Conservation (phyloP, 2,888 invertebrate genomes). For the Archips xylosteana region DNA sequence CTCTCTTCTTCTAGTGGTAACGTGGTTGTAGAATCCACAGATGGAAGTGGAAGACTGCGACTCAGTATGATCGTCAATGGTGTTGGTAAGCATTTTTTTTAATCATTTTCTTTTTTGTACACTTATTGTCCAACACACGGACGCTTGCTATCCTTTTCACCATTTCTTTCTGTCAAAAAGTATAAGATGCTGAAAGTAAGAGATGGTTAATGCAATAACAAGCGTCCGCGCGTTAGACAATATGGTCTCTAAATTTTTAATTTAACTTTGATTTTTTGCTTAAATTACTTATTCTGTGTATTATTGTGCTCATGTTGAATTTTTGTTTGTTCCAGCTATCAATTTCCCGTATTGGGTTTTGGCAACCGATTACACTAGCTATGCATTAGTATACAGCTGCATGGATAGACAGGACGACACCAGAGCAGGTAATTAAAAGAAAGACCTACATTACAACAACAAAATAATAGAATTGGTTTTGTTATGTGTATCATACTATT, state of each 20-base stretch:
- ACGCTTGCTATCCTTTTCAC: too few species aligned
- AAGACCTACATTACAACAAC: neutral
- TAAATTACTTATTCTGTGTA: too few species aligned
- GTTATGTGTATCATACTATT: too few species aligned
- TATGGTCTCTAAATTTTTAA: too few species aligned
- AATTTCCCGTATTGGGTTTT: conserved; percentile 82
- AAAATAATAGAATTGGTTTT: too few species aligned
- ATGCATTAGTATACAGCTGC: conserved; percentile 87
- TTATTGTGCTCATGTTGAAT: neutral
- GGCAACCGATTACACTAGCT: conserved; percentile 85
- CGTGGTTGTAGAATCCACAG: conserved; percentile 3
- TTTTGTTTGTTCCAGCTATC: conserved; percentile 3
- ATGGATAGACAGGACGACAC: conserved; percentile 56
- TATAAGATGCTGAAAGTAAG: too few species aligned
- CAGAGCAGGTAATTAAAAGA: conserved; percentile 49
- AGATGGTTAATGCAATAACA: too few species aligned
- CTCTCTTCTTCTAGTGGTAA: conserved; percentile 6
- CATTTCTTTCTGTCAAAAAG: too few species aligned
- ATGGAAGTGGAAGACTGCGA: conserved; percentile 20
- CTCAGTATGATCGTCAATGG: conserved; percentile 41
- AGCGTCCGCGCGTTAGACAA: too few species aligned
- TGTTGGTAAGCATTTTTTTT: conserved; percentile 5
- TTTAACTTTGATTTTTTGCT: too few species aligned
- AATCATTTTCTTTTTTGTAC: too few species aligned
- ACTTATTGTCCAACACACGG: too few species aligned